Evolutionary conservation across 2,888 invertebrate genomes (phyloP), one percentile per base, ranked within the genome.

Genomic region (Epinotia brunnichana): DNA sequence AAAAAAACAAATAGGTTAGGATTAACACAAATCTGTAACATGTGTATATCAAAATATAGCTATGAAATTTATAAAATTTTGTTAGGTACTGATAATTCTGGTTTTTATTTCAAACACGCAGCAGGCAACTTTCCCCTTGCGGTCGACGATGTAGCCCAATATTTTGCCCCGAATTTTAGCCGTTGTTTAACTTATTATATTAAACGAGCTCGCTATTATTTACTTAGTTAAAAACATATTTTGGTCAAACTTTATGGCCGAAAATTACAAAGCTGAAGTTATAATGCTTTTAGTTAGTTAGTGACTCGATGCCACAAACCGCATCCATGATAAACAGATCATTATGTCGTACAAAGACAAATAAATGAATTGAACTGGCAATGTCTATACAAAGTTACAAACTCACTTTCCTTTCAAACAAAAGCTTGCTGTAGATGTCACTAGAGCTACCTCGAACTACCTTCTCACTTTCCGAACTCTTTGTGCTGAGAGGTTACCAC

Each of bases 141-240:
- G 71, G 66, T 54, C 60, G 19, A 44, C 48, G 29, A 35, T 64
- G 62, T 19, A 57, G 41, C 48, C 48, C 35, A 73, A 73, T 73
- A 73, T 73, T 73, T 69, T n/a, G 57, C 57, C 41, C 51, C 9
- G 24, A 35, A 68, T 61, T 72, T 72, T 63, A 69, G 62, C 51
- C 51, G 51, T 69, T 66, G 61, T 68, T 56, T 61, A 73, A 73
- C 68, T 73, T 73, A 68, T 73, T 66, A 51, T 72, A 68, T 72
- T 69, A 63, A 73, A 59, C 63, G 62, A 19, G 53, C 63, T 39
- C 29, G 61, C 63, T 57, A 63, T 73, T 68, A 69, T 73, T 68
- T 59, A 57, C 68, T 69, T 57, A 53, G 73, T 73, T 73, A 63
- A 73, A 68, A 69, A 68, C 68, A 73, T 59, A 73, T 73, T 69